Percentiles rank a stretch among this genome's conserved stretches.
phyloP scores from a whole-genome alignment of 2,113 vertebrate genomes.

The Xiphorhynchus elegans region DNA sequence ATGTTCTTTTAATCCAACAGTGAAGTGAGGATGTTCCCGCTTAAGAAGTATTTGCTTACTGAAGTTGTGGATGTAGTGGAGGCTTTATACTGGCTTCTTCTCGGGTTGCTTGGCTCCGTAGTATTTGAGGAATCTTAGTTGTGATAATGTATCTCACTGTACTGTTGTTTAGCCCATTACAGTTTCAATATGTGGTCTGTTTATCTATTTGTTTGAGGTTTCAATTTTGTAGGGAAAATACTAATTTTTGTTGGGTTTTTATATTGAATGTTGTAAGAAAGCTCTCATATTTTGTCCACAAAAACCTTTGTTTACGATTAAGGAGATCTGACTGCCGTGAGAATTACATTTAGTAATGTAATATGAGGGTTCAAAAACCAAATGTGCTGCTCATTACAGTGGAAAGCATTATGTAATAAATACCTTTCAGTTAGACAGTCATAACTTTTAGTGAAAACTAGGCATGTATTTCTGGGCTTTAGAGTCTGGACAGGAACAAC shows the following conservation, averaged over 20 bases:
- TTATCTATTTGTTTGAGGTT: neutral
- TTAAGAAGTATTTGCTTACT: conserved; percentile 25
- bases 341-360: neutral
- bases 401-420: neutral
- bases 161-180: neutral
- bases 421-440: neutral
- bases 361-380: neutral
- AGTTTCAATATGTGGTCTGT: neutral
- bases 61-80: conserved; percentile 17
- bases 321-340: neutral
- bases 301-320: neutral
- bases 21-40: conserved; percentile 37
- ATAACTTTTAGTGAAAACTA: neutral
- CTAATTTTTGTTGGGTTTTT: neutral
- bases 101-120: neutral
- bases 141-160: neutral
- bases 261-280: neutral
- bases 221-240: neutral
- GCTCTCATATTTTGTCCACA: neutral
- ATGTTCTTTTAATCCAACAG: conserved; percentile 71
- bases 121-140: neutral
- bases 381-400: neutral
- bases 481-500: neutral
- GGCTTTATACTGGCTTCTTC: neutral
- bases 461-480: neutral